These are phyloP conservation scores for Bucco capensis DNA, from an alignment of 2,113 vertebrate species.

Conservation along the genomic window DNA sequence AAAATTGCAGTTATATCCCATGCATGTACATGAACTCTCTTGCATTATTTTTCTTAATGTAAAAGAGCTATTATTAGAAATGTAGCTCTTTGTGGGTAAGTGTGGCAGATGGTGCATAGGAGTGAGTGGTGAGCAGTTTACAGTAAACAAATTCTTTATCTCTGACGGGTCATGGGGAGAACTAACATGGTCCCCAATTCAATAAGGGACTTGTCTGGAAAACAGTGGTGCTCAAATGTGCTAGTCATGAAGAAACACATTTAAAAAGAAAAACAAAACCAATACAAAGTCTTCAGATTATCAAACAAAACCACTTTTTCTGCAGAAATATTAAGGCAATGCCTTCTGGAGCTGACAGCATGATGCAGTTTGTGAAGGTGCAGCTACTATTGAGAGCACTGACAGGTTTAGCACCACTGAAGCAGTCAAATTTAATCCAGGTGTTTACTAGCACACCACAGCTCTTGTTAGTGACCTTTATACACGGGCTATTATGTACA, in stretches of 20 bases:
- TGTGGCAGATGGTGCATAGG: slow-evolving; percentile 86
- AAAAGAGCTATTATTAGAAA: slow-evolving; percentile 78
- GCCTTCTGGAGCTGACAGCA: background rate
- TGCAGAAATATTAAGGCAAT: background rate
- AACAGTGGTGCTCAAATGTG: slow-evolving; percentile 55
- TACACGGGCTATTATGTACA: background rate
- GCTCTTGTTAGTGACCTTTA: background rate
- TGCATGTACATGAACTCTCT: slow-evolving; percentile 2
- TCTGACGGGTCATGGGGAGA: slow-evolving; percentile 88
- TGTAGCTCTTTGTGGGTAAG: slow-evolving; percentile 56
- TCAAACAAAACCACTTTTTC: slow-evolving; percentile 7
- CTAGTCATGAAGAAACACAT: slow-evolving; percentile 39
- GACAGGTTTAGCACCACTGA: background rate
- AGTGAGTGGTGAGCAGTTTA: slow-evolving; percentile 82
- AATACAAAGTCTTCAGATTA: background rate
- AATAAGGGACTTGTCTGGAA: slow-evolving; percentile 70
- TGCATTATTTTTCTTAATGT: slow-evolving; percentile 57
- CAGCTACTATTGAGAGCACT: background rate
- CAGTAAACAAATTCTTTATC: slow-evolving; percentile 97
- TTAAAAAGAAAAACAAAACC: slow-evolving; percentile 10
- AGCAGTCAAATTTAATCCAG: slow-evolving; percentile 34
- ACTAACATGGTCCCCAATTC: slow-evolving; percentile 69
- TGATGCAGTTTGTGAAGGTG: slow-evolving; percentile 33
- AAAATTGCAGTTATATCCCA: background rate
- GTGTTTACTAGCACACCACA: background rate